Conservation (phyloP, 2,888 invertebrate genomes). For the Drosophila ustulata region DNA sequence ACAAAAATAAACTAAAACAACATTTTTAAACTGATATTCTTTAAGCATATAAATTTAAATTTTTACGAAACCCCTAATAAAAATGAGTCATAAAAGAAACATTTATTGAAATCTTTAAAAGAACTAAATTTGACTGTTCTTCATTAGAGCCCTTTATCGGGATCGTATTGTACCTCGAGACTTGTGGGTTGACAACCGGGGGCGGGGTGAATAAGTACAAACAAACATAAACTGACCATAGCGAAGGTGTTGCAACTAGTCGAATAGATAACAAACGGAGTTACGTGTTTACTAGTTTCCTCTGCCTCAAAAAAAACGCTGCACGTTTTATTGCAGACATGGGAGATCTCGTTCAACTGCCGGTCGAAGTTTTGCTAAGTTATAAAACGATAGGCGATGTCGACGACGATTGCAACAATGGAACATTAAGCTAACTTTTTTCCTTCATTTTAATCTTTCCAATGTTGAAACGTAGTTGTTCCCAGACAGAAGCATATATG, state of each 20-base stretch:
- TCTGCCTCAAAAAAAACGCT: conserved; percentile 28
- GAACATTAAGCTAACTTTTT: conserved; percentile 61
- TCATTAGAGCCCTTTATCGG: too few species aligned
- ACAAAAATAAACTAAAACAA: too few species aligned
- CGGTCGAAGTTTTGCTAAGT: conserved; percentile 43
- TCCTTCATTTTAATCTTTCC: conserved; percentile 37
- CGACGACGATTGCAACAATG: conserved; percentile 70
- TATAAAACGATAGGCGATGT: conserved; percentile 54
- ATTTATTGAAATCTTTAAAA: too few species aligned
- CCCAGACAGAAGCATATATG: conserved; percentile 43
- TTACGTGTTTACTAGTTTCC: conserved; percentile 67
- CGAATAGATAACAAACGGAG: conserved; percentile 36
- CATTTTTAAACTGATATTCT: too few species aligned
- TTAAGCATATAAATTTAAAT: too few species aligned
- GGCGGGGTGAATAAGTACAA: conserved; percentile 18
- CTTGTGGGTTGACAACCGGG: not conserved
- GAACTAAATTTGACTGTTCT: too few species aligned
- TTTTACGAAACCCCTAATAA: too few species aligned
- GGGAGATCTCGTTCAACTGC: conserved; percentile 22
- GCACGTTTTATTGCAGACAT: conserved; percentile 31
- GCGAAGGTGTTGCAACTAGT: conserved; percentile 13
- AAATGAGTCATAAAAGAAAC: too few species aligned
- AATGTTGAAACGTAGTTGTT: conserved; percentile 42
- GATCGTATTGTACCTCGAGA: not conserved
- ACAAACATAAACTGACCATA: conserved; percentile 41